Evolutionary conservation across 2,888 invertebrate species (phyloP).

Genomic region (Drosophila putrida): DNA sequence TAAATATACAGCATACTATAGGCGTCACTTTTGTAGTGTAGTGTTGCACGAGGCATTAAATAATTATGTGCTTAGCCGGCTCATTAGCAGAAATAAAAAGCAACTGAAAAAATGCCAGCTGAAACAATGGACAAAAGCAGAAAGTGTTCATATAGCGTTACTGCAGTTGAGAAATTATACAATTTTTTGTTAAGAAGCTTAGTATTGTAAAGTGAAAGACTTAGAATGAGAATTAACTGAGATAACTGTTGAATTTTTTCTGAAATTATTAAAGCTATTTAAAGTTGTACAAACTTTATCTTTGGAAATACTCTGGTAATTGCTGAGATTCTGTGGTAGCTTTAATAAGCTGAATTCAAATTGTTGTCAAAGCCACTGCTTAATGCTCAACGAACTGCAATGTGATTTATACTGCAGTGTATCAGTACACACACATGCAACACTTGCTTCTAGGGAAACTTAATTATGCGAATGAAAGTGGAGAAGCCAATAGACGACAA

Average conservation of each 20-base stretch:
- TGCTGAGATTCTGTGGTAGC: background rate
- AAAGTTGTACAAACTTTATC: background rate
- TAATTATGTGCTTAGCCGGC: slow-evolving; percentile 64
- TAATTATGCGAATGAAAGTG: slow-evolving; percentile 29
- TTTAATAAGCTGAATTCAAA: background rate
- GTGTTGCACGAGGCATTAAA: slow-evolving; percentile 54
- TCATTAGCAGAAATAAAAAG: slow-evolving; percentile 47
- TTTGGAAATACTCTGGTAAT: background rate
- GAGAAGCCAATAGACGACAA: slow-evolving; percentile 1
- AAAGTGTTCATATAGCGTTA: background rate
- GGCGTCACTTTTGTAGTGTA: slow-evolving; percentile 30
- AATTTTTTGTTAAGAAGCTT: background rate
- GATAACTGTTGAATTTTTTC: background rate
- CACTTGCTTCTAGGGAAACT: slow-evolving; percentile 25
- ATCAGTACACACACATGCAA: background rate
- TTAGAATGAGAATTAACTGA: background rate
- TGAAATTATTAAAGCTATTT: background rate
- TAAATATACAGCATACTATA: slow-evolving; percentile 43
- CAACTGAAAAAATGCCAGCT: slow-evolving; percentile 1
- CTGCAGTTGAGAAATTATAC: background rate
- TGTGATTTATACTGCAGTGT: slow-evolving; percentile 21
- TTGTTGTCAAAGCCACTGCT: slow-evolving; percentile 9
- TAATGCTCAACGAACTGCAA: slow-evolving; percentile 11
- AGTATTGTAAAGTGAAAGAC: background rate
- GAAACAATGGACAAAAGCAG: slow-evolving; percentile 14